Evolutionary conservation across 1,140 invertebrate genomes (phyloP), one percentile per base, ranked within the genome.

Genomic region (Drosophila nikananu): DNA sequence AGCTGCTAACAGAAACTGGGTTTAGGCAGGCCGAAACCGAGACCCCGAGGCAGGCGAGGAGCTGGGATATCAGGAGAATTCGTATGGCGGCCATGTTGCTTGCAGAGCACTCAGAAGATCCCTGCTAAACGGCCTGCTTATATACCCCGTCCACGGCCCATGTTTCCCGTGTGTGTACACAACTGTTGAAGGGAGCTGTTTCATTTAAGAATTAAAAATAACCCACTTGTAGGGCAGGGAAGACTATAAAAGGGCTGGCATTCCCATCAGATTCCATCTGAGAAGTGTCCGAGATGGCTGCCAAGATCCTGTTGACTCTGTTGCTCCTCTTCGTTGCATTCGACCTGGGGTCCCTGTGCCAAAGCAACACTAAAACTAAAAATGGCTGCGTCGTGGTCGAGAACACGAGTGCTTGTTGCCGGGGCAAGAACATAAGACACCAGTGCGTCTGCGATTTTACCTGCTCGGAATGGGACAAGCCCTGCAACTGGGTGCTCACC

Each of bases 391-490:
- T 52, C 3, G 55, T 21, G 13, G 37, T 68, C 0, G 15, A 5
- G 1, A 70, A 61, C 9, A 12, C 23, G 1, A 60, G 41, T 39
- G 0, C 10, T 2, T 12, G 1, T 19, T 77, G 75, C 21, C 7
- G 4, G 17, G 75, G 64, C 39, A 44, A 46, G 0, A 4, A 13
- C 5, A 6, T 41, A 1, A n/a, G 27, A 5, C 37, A 42, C 6
- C 75, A 78, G n/a, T 78, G 74, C 51, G 44, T 78, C n/a, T 78
- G 75, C 32, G 75, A 77, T 15, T 77, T 77, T 10, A 77, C 75
- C 44, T 77, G 75, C n/a, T 61, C 75, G 35, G 75, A 44, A 9
- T 77, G 75, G 75, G 75, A 77, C 19, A 62, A 77, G 8, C 74
- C 75, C 49, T 77, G 75, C 64, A 77, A 77, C 23, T 77, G 75